Conservation (phyloP, 2,113 vertebrate genomes). For the Brienomyrus longianalis region DNA sequence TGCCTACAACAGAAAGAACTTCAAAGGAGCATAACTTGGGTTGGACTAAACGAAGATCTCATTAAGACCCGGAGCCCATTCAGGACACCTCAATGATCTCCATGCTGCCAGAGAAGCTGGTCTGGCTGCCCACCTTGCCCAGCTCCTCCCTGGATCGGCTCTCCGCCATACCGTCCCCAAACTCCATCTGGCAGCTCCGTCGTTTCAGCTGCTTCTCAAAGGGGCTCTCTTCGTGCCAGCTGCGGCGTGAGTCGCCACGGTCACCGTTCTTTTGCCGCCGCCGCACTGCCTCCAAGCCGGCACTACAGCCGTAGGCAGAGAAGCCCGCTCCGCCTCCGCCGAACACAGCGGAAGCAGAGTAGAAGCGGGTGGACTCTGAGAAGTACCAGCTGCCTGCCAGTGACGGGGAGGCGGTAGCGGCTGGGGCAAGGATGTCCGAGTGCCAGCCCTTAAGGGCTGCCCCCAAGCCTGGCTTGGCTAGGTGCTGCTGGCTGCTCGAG, state of each 20-base stretch:
- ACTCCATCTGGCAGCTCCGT: conserved; percentile 93
- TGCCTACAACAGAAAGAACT: neutral
- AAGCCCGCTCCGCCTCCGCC: conserved; percentile 48
- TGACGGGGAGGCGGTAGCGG: conserved; percentile 61
- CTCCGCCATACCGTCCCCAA: conserved; percentile 74
- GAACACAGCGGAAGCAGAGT: conserved; percentile 72
- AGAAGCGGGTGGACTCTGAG: conserved; percentile 73
- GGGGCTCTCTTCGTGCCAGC: conserved; percentile 93
- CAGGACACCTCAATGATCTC: conserved; percentile 93
- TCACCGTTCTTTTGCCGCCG: conserved; percentile 62
- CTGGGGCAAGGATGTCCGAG: conserved; percentile 79
- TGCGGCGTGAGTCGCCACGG: conserved; percentile 75
- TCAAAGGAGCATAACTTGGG: neutral
- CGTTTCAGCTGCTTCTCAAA: conserved; percentile 95
- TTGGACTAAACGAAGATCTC: neutral
- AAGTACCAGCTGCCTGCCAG: conserved; percentile 80
- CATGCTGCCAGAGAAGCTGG: conserved; percentile 91
- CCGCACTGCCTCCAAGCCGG: conserved; percentile 63
- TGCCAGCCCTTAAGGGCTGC: conserved; percentile 85
- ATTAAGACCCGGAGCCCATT: conserved; percentile 32
- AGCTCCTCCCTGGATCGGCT: conserved; percentile 75
- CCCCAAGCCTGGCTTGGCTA: conserved; percentile 57
- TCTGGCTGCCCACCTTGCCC: conserved; percentile 72
- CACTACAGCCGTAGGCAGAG: conserved; percentile 67
- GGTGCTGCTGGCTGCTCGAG: conserved; percentile 80